A percentile compares a stretch with the other conserved stretches of the same genome.
phyloP scores from a whole-genome alignment of 2,113 vertebrate genomes.

The Caretta caretta region DNA sequence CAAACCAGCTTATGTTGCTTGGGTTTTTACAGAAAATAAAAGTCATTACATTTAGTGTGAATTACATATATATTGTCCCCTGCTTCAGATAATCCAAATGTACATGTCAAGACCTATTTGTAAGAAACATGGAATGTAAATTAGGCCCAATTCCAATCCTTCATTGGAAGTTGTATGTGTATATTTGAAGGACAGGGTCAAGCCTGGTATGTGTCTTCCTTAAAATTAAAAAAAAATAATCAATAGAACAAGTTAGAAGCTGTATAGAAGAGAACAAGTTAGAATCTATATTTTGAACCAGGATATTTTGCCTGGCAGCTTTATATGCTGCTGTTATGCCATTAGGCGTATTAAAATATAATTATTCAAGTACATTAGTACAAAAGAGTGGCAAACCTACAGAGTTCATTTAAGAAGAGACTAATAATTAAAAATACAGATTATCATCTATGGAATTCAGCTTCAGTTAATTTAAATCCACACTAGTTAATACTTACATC shows the following conservation, averaged over 20 bases:
- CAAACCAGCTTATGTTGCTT: neutral
- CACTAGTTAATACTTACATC: neutral
- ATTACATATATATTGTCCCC: neutral
- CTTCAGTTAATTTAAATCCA: slow-evolving; percentile 56
- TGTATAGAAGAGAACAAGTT: no score
- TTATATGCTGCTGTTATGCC: slow-evolving; percentile 24
- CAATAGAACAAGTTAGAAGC: neutral
- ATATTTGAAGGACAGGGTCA: neutral
- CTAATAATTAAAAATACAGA: slow-evolving; percentile 54
- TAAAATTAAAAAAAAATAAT: neutral
- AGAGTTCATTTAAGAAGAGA: slow-evolving; percentile 17
- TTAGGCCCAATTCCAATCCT: neutral
- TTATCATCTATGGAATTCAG: slow-evolving; percentile 39
- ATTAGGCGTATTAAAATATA: slow-evolving; percentile 35
- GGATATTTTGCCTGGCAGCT: neutral
- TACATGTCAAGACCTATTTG: neutral
- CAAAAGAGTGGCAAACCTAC: neutral
- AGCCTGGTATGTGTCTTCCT: neutral
- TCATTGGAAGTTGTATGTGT: neutral
- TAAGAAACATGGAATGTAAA: neutral
- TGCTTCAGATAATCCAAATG: neutral
- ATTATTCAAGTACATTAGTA: slow-evolving; percentile 19
- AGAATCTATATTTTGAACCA: neutral
- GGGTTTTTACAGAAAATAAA: neutral
- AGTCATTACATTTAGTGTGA: neutral